Base-by-base conservation (phyloP, 2,113 vertebrate species). In the Callospermophilus lateralis region DNA sequence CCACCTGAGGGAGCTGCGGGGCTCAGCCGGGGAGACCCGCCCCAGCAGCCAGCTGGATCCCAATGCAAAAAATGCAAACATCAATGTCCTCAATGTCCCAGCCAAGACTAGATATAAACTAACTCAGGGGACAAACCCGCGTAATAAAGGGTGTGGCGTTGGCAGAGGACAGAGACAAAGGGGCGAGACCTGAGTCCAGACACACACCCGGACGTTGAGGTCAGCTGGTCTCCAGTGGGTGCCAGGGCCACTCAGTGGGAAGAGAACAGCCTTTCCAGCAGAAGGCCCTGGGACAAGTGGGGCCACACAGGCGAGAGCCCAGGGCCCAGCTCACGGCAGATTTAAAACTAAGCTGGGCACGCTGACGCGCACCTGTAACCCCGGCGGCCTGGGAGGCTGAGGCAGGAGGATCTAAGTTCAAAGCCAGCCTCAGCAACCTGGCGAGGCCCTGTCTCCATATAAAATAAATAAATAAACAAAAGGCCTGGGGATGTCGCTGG, bases 271-370 rank as follows among this genome's bases (percentile, higher is more conserved):
- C 30, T 78, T 86, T 68, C 68, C 81, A 45, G 48, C 16, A 58
- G 9, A 17, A 0, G 10, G 16, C 19, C 1, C 26, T 10, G 11
- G n/a, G n/a, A 84, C 22, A 0, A 74, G 8, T 3, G n/a, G 51
- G 48, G 13, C 28, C 84, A 67, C 2, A 42, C 17, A 0, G 72
- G 58, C 8, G 11, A 26, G 37, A 39, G 22, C 22, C 7, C 10
- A 42, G 51, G 17, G 15, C 39, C 20, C 24, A 28, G 37, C 73
- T 45, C 24, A 45, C 24, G 12, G 11, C 39, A 26, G 2, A 45
- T 26, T 8, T 39, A 16, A 45, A 45, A 28, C 3, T 6, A 53
- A 53, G 13, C 51, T 51, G 51, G 51, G 51, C 13, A 15, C 13
- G 13, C 11, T 51, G 51, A 15, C 51, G 51, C 24, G 28, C 24